A percentile compares a stretch with the other conserved stretches of the same genome.
phyloP scores from a whole-genome alignment of 2,888 invertebrate genomes.

The Cephus pulcher region DNA sequence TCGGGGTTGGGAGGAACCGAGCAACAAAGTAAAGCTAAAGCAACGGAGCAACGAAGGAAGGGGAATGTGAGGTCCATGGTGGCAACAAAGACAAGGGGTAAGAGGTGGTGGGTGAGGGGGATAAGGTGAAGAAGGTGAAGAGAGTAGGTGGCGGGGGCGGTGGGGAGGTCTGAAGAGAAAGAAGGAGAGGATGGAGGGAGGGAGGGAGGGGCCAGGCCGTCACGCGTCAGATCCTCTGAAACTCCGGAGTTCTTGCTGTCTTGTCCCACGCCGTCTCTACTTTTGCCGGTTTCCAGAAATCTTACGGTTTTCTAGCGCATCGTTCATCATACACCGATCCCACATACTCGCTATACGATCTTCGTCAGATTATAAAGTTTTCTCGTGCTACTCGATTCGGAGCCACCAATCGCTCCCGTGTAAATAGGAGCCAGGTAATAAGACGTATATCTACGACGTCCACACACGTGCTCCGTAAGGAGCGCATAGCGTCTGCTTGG shows the following conservation, averaged over 20 bases:
- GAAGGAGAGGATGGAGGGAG: constrained; percentile 18
- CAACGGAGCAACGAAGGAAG: no score
- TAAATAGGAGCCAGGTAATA: no score
- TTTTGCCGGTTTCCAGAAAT: constrained; percentile 19
- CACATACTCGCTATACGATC: background rate
- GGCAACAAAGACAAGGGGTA: background rate
- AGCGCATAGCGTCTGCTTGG: no score
- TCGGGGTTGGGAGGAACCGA: no score
- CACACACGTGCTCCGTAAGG: no score
- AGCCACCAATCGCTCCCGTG: no score
- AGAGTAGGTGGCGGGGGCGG: background rate
- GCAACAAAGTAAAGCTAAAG: no score
- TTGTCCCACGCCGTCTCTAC: constrained; percentile 36
- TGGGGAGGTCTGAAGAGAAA: constrained; percentile 9
- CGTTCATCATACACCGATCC: background rate
- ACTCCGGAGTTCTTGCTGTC: constrained; percentile 28
- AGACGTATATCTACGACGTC: no score
- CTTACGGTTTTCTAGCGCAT: background rate
- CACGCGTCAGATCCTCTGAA: constrained; percentile 41
- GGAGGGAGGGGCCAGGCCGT: constrained; percentile 26
- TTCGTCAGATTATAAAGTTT: no score
- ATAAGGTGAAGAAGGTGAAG: constrained; percentile 11
- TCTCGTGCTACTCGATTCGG: no score
- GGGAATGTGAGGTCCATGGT: no score
- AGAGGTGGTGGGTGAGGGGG: background rate